phyloP scores from a whole-genome alignment of 2,888 invertebrate species.

The Lycophotia porphyrea region DNA sequence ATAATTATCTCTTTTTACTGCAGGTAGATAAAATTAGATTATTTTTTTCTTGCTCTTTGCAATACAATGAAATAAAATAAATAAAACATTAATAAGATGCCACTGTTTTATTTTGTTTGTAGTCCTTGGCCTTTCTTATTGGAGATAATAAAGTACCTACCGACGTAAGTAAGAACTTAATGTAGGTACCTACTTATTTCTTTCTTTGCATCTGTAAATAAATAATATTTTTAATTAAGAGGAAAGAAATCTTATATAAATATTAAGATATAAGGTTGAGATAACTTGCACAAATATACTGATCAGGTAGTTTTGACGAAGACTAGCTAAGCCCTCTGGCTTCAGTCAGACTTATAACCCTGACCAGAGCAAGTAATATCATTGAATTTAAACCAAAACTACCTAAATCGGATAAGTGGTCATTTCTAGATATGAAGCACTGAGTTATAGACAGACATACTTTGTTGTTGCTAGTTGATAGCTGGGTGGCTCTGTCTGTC shows the following conservation, averaged over 20 bases:
- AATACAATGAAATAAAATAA: neutral
- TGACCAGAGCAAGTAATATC: neutral
- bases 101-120: neutral
- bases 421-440: neutral
- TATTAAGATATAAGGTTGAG: neutral
- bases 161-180: neutral
- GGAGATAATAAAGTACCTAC: neutral
- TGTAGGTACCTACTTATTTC: neutral
- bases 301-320: neutral
- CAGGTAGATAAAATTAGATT: slow-evolving; percentile 7
- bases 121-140: neutral
- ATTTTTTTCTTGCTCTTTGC: neutral
- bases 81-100: neutral
- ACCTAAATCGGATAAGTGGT: neutral
- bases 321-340: neutral
- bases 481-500: too few species aligned
- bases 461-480: too few species aligned
- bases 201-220: neutral
- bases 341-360: neutral
- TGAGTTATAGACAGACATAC: neutral
- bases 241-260: too few species aligned
- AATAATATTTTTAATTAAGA: neutral
- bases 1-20: neutral
- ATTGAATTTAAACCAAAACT: neutral
- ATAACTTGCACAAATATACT: neutral